These are phyloP conservation scores for Cuculus canorus DNA, from an alignment of 2,797 vertebrate species.

Conservation along the genomic window DNA sequence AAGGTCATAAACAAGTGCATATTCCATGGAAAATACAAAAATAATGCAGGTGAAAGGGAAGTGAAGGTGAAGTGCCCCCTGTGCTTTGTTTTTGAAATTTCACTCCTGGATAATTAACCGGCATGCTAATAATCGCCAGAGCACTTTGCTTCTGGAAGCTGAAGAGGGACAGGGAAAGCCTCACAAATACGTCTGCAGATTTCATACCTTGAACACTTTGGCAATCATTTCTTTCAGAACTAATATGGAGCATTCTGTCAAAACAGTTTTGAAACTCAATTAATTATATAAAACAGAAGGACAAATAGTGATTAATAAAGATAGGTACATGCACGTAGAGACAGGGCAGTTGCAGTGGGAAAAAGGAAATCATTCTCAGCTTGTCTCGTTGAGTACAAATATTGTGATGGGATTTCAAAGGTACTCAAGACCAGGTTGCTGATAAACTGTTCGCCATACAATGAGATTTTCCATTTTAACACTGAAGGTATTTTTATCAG, in stretches of 20 bases:
- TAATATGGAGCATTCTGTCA: neutral
- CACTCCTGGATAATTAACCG: neutral
- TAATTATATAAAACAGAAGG: neutral
- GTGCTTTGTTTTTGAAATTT: neutral
- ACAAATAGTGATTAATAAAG: neutral
- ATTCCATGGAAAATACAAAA: neutral
- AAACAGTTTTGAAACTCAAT: neutral
- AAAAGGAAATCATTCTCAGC: neutral
- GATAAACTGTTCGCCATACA: neutral
- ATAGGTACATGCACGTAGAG: neutral
- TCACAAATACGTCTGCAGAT: neutral
- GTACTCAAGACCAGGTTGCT: neutral
- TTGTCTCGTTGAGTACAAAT: neutral
- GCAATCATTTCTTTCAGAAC: accelerated
- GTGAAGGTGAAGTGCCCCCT: accelerated
- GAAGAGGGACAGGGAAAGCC: neutral
- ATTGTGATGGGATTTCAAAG: neutral
- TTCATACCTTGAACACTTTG: neutral
- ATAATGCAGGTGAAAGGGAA: neutral
- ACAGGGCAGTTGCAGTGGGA: neutral
- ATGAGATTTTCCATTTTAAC: neutral
- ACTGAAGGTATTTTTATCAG: neutral
- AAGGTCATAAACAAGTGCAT: neutral
- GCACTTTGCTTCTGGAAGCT: accelerated
- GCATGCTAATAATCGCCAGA: too few species aligned